These are phyloP conservation scores for Dipus sagitta DNA, from an alignment of 2,797 vertebrate genomes.

Conservation along the genomic window DNA sequence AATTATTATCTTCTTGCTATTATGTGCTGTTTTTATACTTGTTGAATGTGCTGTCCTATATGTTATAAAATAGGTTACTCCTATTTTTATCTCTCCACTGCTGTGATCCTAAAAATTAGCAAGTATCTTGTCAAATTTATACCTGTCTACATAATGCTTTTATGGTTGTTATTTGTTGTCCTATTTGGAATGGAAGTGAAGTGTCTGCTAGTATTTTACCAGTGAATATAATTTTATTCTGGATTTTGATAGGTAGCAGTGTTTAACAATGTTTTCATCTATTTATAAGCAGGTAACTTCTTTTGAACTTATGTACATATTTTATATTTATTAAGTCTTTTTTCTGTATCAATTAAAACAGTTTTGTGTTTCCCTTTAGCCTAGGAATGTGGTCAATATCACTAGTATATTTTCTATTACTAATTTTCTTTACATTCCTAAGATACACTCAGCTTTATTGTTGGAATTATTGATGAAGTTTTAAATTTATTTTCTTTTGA, in stretches of 20 bases:
- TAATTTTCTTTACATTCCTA: not conserved
- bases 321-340: not conserved
- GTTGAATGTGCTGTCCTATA: too few relatives aligned
- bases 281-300: not conserved
- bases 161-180: not conserved
- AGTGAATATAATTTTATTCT: conserved; percentile 35
- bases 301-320: not conserved
- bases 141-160: not conserved
- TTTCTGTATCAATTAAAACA: not conserved
- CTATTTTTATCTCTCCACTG: too few relatives aligned
- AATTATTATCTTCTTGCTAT: not conserved
- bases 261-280: not conserved
- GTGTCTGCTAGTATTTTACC: conserved; percentile 5
- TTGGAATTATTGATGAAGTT: not conserved
- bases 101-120: too few relatives aligned
- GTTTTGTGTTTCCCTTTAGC: conserved; percentile 11
- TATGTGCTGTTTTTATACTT: not conserved
- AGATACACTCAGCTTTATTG: not conserved
- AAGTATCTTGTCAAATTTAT: conserved; percentile 44
- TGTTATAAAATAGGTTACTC: too few relatives aligned
- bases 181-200: conserved; percentile 23
- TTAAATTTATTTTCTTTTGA: not conserved
- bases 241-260: not conserved
- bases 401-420: conserved; percentile 1
- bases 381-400: conserved; percentile 16